Evolutionary conservation across 2,888 invertebrate genomes (phyloP), one percentile per base, ranked within the genome.

Genomic region (Adelognathus sp.): DNA sequence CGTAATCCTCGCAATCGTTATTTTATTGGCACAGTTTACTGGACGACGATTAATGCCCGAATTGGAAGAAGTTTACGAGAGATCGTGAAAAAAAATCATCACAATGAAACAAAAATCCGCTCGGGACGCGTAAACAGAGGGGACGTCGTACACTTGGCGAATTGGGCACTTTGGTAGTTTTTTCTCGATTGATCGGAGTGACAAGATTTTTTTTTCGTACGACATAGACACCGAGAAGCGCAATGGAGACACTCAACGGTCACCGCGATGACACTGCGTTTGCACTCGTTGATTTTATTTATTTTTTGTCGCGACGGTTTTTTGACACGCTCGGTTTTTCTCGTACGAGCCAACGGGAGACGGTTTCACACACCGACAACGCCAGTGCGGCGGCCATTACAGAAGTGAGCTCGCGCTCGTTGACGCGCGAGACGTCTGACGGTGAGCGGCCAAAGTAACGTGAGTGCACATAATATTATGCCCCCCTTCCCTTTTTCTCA

Each of bases 311-410:
- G 61, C 36, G 50, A n/a, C 60, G 50, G n/a, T n/a, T n/a, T n/a
- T 71, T 71, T 71, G 36, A 50, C 70, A 50, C 46, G 60, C 50
- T 61, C 14, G 50, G 29, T 44, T 50, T 31, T 50, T 18, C 21
- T 60, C 21, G 58, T 50, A 33, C 33, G 50, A 27, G 60, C n/a
- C n/a, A 18, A 36, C 52, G 60, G 61, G 71, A 67, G 72, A 64
- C 31, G 33, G 63, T 63, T 56, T 74, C 36, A 71, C 81, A 83
- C 85, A 87, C 85, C 88, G 86, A 90, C 90, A 88, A 90, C 89
- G 88, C 89, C 85, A 89, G 87, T 60, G 87, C 88, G 83, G 89
- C 89, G 84, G 91, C 90, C 91, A 90, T 90, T 90, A 90, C 88
- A 85, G 81, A 83, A 89, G 87, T 90, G 90, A 89, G 82, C 83